These are phyloP conservation scores for Tipula vernalis DNA, from an alignment of 2,888 invertebrate genomes.

Conservation along the genomic window DNA sequence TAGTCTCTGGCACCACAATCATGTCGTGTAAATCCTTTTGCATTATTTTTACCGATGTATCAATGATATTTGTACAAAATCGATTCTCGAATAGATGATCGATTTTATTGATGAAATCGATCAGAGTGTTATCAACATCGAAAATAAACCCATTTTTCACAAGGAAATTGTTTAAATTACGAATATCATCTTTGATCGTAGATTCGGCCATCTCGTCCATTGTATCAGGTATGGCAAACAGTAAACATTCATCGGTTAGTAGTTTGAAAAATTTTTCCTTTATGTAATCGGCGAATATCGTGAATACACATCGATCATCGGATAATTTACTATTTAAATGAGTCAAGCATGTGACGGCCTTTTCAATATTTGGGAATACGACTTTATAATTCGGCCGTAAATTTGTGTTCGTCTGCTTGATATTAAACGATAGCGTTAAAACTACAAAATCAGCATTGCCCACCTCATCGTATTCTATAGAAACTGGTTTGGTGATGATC, in stretches of 20 bases:
- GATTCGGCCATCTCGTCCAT: slow-evolving; percentile 57
- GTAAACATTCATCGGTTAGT: slow-evolving; percentile 60
- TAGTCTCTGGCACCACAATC: slow-evolving; percentile 34
- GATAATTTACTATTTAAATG: slow-evolving; percentile 29
- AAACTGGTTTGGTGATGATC: slow-evolving; percentile 30
- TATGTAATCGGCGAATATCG: slow-evolving; percentile 42
- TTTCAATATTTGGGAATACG: slow-evolving; percentile 27
- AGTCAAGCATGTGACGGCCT: slow-evolving; percentile 24
- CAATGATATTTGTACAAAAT: slow-evolving; percentile 57
- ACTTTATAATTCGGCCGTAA: slow-evolving; percentile 31
- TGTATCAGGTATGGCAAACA: slow-evolving; percentile 62
- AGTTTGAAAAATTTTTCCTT: slow-evolving; percentile 47
- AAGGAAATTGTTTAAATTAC: slow-evolving; percentile 51
- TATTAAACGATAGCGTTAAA: slow-evolving; percentile 30
- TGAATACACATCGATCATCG: slow-evolving; percentile 26
- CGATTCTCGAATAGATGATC: slow-evolving; percentile 65
- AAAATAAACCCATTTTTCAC: slow-evolving; percentile 42
- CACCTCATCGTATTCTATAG: slow-evolving; percentile 24
- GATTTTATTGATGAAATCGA: slow-evolving; percentile 58
- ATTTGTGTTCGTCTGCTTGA: slow-evolving; percentile 21
- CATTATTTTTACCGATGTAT: slow-evolving; percentile 58
- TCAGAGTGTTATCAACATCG: slow-evolving; percentile 42
- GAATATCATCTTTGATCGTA: slow-evolving; percentile 48
- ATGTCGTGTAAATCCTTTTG: slow-evolving; percentile 68
- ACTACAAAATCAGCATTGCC: slow-evolving; percentile 20